A percentile compares a stretch with the other conserved stretches of the same genome.
These are phyloP conservation scores for Falco punctatus DNA, from an alignment of 2,113 vertebrate genomes.

Conservation along the genomic window DNA sequence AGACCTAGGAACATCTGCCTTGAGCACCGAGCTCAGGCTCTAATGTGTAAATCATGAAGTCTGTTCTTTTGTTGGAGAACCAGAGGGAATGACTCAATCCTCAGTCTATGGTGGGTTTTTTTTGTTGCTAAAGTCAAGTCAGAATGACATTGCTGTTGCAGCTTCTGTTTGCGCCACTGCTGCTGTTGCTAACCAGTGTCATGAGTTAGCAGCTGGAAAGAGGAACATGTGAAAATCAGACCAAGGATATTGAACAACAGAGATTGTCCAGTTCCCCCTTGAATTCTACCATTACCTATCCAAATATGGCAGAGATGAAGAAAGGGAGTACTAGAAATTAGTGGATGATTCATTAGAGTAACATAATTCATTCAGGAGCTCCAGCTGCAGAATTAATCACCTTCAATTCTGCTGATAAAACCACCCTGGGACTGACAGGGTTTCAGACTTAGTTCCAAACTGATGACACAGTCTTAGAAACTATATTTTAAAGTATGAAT, in stretches of 20 bases:
- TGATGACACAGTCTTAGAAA: constrained; percentile 39
- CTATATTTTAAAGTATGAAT: not conserved
- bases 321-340: constrained; percentile 18
- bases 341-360: constrained; percentile 40
- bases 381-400: constrained; percentile 52
- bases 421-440: constrained; percentile 33
- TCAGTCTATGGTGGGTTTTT: not conserved
- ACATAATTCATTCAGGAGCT: constrained; percentile 9
- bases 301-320: constrained; percentile 1
- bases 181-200: constrained; percentile 52
- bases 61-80: not conserved
- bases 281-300: not conserved
- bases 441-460: constrained; percentile 55
- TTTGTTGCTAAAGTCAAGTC: constrained; percentile 17
- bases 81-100: constrained; percentile 23
- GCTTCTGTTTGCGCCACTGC: constrained; percentile 41
- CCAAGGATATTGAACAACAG: constrained; percentile 40
- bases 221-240: constrained; percentile 55
- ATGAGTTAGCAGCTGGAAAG: constrained; percentile 60
- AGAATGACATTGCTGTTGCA: constrained; percentile 62
- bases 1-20: not conserved
- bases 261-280: constrained; percentile 36
- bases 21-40: not conserved
- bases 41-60: not conserved
- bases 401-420: constrained; percentile 55